Conservation (phyloP, 2,888 invertebrate genomes). For the Acrobasis repandana region DNA sequence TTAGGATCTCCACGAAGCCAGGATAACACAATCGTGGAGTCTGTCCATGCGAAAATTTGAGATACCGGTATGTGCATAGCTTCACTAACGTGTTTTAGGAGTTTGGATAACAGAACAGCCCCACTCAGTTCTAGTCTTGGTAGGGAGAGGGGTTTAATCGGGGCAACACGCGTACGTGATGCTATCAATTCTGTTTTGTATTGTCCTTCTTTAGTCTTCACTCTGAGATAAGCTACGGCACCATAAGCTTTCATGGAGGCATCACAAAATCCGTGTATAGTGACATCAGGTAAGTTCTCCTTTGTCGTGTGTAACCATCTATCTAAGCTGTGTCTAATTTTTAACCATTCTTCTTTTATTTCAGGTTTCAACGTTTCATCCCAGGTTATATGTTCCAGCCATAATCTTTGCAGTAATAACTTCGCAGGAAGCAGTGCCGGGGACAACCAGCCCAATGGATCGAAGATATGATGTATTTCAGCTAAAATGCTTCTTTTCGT, state of each 20-base stretch:
- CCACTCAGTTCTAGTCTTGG: conserved; percentile 17
- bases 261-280: too few relatives aligned
- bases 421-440: too few relatives aligned
- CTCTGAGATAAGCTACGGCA: conserved; percentile 23
- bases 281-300: conserved; percentile 4
- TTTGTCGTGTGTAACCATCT: conserved; percentile 3
- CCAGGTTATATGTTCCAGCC: too few relatives aligned
- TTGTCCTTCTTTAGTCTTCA: background rate
- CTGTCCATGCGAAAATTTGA: conserved; percentile 26
- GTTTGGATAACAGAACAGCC: too few relatives aligned
- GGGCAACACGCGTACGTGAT: background rate
- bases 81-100: conserved; percentile 26
- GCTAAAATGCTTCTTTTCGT: too few relatives aligned
- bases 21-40: conserved; percentile 24
- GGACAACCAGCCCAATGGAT: too few relatives aligned
- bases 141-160: background rate
- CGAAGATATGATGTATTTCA: too few relatives aligned
- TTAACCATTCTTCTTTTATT: too few relatives aligned
- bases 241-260: conserved; percentile 26
- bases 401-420: too few relatives aligned
- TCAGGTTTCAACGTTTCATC: too few relatives aligned
- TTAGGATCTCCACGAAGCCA: conserved; percentile 23
- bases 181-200: conserved; percentile 3
- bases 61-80: conserved; percentile 24
- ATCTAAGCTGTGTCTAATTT: too few relatives aligned